phyloP scores from a whole-genome alignment of 2,797 vertebrate species.

The Austrolebias charrua region DNA sequence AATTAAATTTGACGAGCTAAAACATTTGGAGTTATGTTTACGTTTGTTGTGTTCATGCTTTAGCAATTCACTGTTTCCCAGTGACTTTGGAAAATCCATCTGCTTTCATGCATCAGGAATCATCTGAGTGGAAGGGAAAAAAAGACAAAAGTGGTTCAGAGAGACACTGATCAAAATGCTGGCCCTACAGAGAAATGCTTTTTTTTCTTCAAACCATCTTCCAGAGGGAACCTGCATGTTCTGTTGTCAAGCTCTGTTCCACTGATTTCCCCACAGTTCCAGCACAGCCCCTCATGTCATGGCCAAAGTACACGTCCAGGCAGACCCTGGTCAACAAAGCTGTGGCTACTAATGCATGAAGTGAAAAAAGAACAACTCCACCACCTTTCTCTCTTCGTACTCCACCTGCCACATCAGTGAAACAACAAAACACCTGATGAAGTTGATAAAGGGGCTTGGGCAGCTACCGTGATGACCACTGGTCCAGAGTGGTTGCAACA shows the following conservation, averaged over 20 bases:
- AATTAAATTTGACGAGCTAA: constrained; percentile 6
- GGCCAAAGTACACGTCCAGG: constrained; percentile 62
- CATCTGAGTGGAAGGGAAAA: constrained; percentile 31
- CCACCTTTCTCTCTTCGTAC: neutral
- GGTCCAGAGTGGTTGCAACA: constrained; percentile 56
- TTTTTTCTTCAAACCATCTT: constrained; percentile 39
- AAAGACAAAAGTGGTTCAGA: constrained; percentile 32
- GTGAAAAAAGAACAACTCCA: constrained; percentile 58
- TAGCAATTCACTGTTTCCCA: neutral
- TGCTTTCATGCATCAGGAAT: constrained; percentile 22
- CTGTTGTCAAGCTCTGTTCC: constrained; percentile 74
- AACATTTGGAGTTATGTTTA: neutral
- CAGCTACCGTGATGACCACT: constrained; percentile 61
- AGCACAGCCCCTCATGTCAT: constrained; percentile 56
- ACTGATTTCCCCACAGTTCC: constrained; percentile 67
- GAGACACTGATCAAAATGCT: constrained; percentile 49
- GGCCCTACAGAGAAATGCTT: constrained; percentile 33
- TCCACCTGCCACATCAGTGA: constrained; percentile 10
- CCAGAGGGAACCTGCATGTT: constrained; percentile 65
- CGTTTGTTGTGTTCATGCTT: neutral
- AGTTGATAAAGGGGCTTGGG: constrained; percentile 61
- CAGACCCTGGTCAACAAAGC: constrained; percentile 64
- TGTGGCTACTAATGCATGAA: constrained; percentile 71
- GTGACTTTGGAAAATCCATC: constrained; percentile 2
- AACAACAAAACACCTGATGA: constrained; percentile 56